Conservation (phyloP, 2,888 invertebrate genomes). For the Dynastes maya region DNA sequence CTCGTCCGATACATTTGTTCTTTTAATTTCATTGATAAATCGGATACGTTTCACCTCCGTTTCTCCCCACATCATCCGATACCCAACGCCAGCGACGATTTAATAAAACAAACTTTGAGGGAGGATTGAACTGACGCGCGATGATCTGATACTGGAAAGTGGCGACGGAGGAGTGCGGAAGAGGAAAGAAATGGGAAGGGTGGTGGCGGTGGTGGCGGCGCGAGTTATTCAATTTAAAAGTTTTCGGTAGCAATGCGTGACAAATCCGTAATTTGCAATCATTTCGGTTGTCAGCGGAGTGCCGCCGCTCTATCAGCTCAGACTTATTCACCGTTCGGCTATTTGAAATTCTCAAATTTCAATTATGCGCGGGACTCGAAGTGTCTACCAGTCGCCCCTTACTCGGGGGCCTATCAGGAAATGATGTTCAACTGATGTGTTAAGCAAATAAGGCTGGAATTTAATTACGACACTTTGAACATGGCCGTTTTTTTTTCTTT, state of each 20-base stretch:
- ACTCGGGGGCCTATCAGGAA: not conserved
- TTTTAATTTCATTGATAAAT: slow-evolving; percentile 20
- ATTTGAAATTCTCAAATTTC: slow-evolving; percentile 55
- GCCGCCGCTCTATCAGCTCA: slow-evolving; percentile 40
- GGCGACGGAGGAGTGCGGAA: slow-evolving; percentile 24
- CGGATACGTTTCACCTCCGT: slow-evolving; percentile 16
- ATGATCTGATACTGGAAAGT: not conserved
- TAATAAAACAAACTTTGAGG: slow-evolving; percentile 66
- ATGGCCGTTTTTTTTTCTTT: too few species aligned
- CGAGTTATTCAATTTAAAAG: slow-evolving; percentile 70
- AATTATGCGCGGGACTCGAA: slow-evolving; percentile 46
- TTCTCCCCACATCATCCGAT: not conserved
- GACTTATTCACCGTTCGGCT: slow-evolving; percentile 29
- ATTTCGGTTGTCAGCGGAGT: slow-evolving; percentile 58
- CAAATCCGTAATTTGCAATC: slow-evolving; percentile 70
- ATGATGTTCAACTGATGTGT: slow-evolving; percentile 1
- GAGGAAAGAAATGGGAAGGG: slow-evolving; percentile 27
- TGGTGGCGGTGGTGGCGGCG: slow-evolving; percentile 20
- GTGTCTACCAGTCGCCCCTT: not conserved
- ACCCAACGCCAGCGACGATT: slow-evolving; percentile 61
- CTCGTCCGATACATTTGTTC: not conserved
- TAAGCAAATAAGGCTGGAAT: slow-evolving; percentile 4
- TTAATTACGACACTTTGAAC: not conserved
- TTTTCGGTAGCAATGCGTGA: slow-evolving; percentile 67
- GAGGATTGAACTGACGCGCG: slow-evolving; percentile 45